Conservation (phyloP, 2,888 invertebrate species). For the Eristalis tenax region DNA sequence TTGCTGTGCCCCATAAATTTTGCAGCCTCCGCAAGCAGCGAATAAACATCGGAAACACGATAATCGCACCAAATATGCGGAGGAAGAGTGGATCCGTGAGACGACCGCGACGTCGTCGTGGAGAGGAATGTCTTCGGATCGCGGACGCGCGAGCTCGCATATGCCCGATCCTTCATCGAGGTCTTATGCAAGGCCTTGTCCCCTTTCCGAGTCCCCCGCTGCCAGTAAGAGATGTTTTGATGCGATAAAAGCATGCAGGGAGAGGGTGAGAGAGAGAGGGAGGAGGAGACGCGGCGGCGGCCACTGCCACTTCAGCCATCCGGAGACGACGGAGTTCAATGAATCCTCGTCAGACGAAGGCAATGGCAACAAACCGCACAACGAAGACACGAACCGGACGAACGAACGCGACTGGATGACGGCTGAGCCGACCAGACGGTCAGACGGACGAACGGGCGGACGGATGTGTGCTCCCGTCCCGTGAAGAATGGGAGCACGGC, state of each 20-base stretch:
- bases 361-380: constrained; percentile 53
- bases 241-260: constrained; percentile 54
- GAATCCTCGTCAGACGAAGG: constrained; percentile 64
- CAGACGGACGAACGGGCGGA: constrained; percentile 17
- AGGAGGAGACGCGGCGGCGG: background rate
- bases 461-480: constrained; percentile 1
- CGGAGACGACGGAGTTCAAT: constrained; percentile 51
- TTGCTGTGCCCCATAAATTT: constrained; percentile 66
- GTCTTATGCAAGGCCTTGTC: background rate
- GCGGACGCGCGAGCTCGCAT: constrained; percentile 24
- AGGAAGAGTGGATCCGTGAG: constrained; percentile 23
- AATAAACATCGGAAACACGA: constrained; percentile 66
- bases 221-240: constrained; percentile 47
- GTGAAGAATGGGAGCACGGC: constrained; percentile 58
- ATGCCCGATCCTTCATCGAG: constrained; percentile 32
- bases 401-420: constrained; percentile 4
- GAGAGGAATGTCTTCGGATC: constrained; percentile 19
- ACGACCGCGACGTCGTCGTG: background rate
- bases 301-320: constrained; percentile 7
- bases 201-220: background rate
- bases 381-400: constrained; percentile 6
- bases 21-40: constrained; percentile 47
- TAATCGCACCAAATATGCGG: constrained; percentile 63
- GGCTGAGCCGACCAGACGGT: constrained; percentile 7
- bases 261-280: background rate